Base-by-base conservation (phyloP, 2,113 vertebrate genomes). In the Cettia cetti region DNA sequence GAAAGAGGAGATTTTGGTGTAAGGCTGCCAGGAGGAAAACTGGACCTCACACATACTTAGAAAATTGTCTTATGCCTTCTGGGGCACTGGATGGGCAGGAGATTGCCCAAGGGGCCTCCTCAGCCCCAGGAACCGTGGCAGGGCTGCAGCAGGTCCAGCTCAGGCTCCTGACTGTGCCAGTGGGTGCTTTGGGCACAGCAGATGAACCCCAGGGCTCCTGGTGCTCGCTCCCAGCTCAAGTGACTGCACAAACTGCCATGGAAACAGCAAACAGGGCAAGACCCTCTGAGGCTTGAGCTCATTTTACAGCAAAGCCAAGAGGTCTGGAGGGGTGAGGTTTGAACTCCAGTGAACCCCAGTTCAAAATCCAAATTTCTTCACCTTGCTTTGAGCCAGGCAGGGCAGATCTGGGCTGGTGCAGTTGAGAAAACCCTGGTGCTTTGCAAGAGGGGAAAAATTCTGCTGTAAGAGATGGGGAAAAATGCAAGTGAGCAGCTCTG, bases 311-410 rank as follows among this genome's bases (percentile, higher is more conserved):
- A 83, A 92, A 93, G 72, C 68, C 56, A 59, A 81, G 33, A 93
- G 56, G 20, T 81, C 81, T 82, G 60, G 56, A 92, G 52, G 82
- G 59, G 80, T 77, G 92, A 95, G 79, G 71, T 82, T 66, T 94
- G 90, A 94, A 93, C 85, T 93, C 24, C 35, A 74, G 68, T 28
- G 93, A 94, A 86, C 68, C 86, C 20, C 44, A 19, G 35, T 10
- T 50, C 16, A 50, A 89, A 95, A 83, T 78, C 60, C 72, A 74
- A 47, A 82, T 86, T 49, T 77, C 28, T 86, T 88, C 52, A 59
- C 90, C 30, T 35, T 54, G 4, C 66, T 93, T 86, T 44, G 87
- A 81, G 64, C 42, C 50, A 26, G 10, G 52, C 33, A 44, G 35
- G 70, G 85, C 66, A 95, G 70, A 92, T 89, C 54, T 68, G 69